Percentiles rank a stretch among this genome's conserved stretches.
These are phyloP conservation scores for Perca flavescens DNA, from an alignment of 2,113 vertebrate species.

Conservation along the genomic window DNA sequence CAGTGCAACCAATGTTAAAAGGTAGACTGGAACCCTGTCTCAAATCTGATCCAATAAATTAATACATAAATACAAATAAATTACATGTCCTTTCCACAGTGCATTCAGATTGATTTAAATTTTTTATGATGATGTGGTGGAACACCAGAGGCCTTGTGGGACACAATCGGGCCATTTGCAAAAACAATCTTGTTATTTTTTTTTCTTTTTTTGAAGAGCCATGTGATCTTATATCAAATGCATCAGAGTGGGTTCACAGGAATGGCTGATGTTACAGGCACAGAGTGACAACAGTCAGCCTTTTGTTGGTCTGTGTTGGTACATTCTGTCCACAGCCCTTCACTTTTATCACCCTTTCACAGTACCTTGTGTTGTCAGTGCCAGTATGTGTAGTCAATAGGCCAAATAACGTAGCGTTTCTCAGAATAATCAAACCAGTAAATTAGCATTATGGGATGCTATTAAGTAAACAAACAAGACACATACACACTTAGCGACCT, in stretches of 20 bases:
- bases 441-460: constrained; percentile 5
- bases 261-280: constrained; percentile 36
- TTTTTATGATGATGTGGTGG: not conserved
- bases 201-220: not conserved
- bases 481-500: not conserved
- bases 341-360: constrained; percentile 27
- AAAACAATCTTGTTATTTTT: not conserved
- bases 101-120: not conserved
- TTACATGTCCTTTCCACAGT: not conserved
- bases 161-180: not conserved
- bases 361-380: not conserved
- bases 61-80: not conserved
- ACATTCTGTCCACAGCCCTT: constrained; percentile 48
- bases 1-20: too few species aligned
- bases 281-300: constrained; percentile 38
- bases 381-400: not conserved
- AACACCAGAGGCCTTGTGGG: not conserved
- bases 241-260: constrained; percentile 40
- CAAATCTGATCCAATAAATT: not conserved
- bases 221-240: constrained; percentile 23
- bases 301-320: constrained; percentile 50
- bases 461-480: constrained; percentile 11
- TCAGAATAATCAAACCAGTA: constrained; percentile 1
- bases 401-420: not conserved
- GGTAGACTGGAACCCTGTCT: not conserved